Conservation (phyloP, 2,797 vertebrate species). For the Lagodon rhomboides region DNA sequence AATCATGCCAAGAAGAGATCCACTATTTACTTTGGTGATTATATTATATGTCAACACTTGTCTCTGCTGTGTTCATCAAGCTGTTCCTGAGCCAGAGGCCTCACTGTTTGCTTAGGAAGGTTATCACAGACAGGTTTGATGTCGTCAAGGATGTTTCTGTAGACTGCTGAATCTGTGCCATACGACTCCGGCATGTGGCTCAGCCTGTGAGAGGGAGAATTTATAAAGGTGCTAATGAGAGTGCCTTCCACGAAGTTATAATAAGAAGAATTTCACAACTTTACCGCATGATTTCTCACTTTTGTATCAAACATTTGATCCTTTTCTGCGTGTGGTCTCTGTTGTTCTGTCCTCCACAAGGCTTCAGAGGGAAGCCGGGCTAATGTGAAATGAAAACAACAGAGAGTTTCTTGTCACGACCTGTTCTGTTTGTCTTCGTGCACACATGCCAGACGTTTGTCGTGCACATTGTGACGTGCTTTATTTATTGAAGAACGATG, state of each 20-base stretch:
- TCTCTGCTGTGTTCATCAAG: constrained; percentile 24
- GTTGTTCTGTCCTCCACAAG: constrained; percentile 3
- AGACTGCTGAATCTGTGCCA: neutral
- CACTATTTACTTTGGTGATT: constrained; percentile 34
- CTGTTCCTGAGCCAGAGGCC: constrained; percentile 28
- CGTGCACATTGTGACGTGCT: constrained; percentile 13
- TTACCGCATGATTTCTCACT: constrained; percentile 6
- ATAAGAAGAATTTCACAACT: neutral
- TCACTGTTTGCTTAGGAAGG: constrained; percentile 11
- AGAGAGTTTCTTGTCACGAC: neutral
- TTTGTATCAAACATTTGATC: neutral
- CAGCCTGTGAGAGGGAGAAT: constrained; percentile 7
- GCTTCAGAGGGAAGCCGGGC: neutral
- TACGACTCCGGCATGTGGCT: neutral
- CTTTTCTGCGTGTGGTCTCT: neutral
- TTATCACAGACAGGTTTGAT: too few species aligned
- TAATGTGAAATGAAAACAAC: constrained; percentile 29
- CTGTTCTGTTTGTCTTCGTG: constrained; percentile 3
- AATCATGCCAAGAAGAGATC: constrained; percentile 45
- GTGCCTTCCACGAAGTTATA: constrained; percentile 45
- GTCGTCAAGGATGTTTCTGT: constrained; percentile 1
- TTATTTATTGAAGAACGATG: constrained; percentile 69
- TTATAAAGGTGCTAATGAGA: constrained; percentile 40
- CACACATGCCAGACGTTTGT: constrained; percentile 9
- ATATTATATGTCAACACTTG: constrained; percentile 21